Base-by-base conservation (phyloP, 2,888 invertebrate species). In the Lampropteryx suffumata region DNA sequence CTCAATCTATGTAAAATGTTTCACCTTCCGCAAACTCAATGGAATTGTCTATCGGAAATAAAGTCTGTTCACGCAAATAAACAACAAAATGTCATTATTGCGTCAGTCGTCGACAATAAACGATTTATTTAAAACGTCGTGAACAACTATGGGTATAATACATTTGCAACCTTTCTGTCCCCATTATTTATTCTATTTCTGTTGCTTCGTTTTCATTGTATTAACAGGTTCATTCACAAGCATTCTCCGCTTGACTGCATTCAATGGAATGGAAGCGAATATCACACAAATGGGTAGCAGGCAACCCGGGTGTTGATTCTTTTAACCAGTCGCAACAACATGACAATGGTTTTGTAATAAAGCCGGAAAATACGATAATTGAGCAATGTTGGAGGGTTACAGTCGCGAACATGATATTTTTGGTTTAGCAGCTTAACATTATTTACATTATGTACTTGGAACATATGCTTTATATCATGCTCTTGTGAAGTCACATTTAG, bases 191-290 rank as follows among this genome's bases (percentile, higher is more conserved):
- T 39, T 30, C 24, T 17, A 52, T 44, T 40, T 39, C 21, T 37
- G 26, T 41, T 41, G 32, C 53, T 41, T 36, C 40, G 41, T 41
- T 49, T 41, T 28, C 40, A 49, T 30, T 41, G 30, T 42, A 44
- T 46, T 46, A 6, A 50, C 50, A 32, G 41, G 13, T 44, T 49
- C 44, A 49, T 44, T 40, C 36, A 43, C 11, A 30, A 39, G 32
- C 41, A 17, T 24, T 42, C 41, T 34, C 12, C 37, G 40, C 14
- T 40, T 37, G 33, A 37, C 24, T 47, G 37, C 40, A 28, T 47
- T 44, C 39, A 40, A 7, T 36, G 34, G 37, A 32, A 43, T 37
- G 14, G 37, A 34, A 42, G n/a, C 24, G n/a, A 41, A 29, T 17
- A 26, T 41, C 12, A 13, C 10, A 41, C 28, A 26, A 14, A 10